These are phyloP conservation scores for Schizothorax lantsangensis DNA, from an alignment of 2,797 vertebrate genomes.

Conservation along the genomic window DNA sequence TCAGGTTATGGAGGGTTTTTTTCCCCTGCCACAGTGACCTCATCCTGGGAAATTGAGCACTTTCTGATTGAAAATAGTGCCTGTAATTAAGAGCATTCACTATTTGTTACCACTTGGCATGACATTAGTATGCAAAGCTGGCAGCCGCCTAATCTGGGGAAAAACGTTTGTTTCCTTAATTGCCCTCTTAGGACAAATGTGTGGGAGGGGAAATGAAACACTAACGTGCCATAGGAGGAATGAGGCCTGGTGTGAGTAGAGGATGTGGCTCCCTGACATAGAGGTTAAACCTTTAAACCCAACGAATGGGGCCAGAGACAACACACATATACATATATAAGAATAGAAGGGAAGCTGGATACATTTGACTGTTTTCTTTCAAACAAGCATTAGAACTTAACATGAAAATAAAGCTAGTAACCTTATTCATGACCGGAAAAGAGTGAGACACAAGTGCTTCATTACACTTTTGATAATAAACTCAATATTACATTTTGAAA, in stretches of 20 bases:
- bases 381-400: background rate
- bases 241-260: constrained; percentile 74
- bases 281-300: constrained; percentile 83
- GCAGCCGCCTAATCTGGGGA: constrained; percentile 89
- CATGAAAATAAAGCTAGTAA: background rate
- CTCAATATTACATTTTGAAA: background rate
- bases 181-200: constrained; percentile 94
- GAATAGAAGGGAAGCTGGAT: constrained; percentile 5
- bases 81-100: constrained; percentile 88
- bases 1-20: constrained; percentile 72
- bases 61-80: constrained; percentile 89
- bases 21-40: constrained; percentile 78
- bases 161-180: constrained; percentile 95
- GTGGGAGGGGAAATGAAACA: constrained; percentile 80
- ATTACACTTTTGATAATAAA: background rate
- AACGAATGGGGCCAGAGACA: constrained; percentile 74
- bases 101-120: constrained; percentile 88
- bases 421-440: background rate
- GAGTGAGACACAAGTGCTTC: background rate
- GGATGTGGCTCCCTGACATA: constrained; percentile 76
- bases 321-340: constrained; percentile 65
- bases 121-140: constrained; percentile 92
- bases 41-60: constrained; percentile 87
- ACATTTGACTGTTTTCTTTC: background rate
- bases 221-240: constrained; percentile 79